These are phyloP conservation scores for Venturia canescens DNA, from an alignment of 1,140 invertebrate species.

Conservation along the genomic window DNA sequence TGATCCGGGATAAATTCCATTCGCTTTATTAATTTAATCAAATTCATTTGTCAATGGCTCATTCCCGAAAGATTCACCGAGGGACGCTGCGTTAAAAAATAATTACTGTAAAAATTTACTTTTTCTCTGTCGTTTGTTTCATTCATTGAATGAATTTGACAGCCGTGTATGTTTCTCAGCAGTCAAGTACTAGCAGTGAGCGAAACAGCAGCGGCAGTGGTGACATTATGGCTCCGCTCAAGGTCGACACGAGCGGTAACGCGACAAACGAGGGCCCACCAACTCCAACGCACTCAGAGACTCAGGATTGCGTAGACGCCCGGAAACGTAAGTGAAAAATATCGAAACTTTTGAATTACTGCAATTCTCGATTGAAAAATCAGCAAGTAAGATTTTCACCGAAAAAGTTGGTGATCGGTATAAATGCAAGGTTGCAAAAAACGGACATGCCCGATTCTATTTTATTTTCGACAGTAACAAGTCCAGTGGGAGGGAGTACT, in stretches of 20 bases:
- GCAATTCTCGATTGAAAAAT: neutral
- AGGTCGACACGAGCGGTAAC: conserved; percentile 79
- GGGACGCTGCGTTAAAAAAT: too few species aligned
- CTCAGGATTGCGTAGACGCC: conserved; percentile 80
- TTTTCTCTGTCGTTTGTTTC: too few species aligned
- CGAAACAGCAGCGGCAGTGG: conserved; percentile 70
- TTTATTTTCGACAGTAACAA: conserved; percentile 69
- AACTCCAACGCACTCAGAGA: conserved; percentile 84
- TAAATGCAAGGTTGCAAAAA: too few species aligned
- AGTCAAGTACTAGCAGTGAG: conserved; percentile 68
- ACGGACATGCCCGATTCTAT: neutral
- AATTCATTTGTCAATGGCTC: too few species aligned
- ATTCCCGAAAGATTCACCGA: too few species aligned
- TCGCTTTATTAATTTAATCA: too few species aligned
- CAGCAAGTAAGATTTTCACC: too few species aligned
- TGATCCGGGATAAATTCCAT: too few species aligned
- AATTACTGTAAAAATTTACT: too few species aligned
- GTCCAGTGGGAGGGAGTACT: conserved; percentile 73
- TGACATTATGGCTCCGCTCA: conserved; percentile 76
- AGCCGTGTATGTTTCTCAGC: conserved; percentile 53
- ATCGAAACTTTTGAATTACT: too few species aligned
- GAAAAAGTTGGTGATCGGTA: too few species aligned
- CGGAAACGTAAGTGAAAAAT: conserved; percentile 76
- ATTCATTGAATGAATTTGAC: neutral
- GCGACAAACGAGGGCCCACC: conserved; percentile 80